These are phyloP conservation scores for Pangasius sanitwongsei DNA, from an alignment of 2,797 vertebrate genomes.

Conservation along the genomic window DNA sequence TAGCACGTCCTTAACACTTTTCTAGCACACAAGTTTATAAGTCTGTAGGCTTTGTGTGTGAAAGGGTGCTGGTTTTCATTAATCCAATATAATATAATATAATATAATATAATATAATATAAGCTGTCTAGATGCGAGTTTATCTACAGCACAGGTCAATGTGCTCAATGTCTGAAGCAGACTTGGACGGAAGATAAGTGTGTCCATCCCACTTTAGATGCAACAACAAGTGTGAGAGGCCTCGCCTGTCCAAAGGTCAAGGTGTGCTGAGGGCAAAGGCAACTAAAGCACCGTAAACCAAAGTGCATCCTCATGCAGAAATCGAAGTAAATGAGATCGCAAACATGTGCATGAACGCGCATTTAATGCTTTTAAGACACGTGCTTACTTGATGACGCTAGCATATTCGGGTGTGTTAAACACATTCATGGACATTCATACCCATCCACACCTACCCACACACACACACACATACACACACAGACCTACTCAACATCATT, in stretches of 20 bases:
- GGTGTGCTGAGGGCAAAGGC: conserved; percentile 71
- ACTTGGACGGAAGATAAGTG: not conserved
- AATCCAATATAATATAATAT: not conserved
- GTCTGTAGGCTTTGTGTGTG: not conserved
- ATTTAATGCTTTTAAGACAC: not conserved
- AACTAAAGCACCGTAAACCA: conserved; percentile 82
- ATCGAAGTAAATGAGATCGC: conserved; percentile 11
- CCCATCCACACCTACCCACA: conserved; percentile 1
- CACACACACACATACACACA: conserved; percentile 11
- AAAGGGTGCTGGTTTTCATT: not conserved
- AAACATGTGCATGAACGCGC: conserved; percentile 27
- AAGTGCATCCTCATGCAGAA: conserved; percentile 70
- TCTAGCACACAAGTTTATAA: not conserved
- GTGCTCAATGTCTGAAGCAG: not conserved
- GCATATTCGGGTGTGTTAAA: not conserved
- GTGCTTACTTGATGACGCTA: not conserved
- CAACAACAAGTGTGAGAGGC: conserved; percentile 48
- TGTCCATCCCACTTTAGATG: conserved; percentile 8
- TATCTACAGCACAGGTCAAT: not conserved
- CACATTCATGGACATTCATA: conserved; percentile 19
- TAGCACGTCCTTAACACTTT: not conserved
- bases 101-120: not conserved
- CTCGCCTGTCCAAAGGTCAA: conserved; percentile 61
- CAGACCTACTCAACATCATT: not conserved
- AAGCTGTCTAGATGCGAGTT: not conserved